A percentile compares a stretch with the other conserved stretches of the same genome.
These are phyloP conservation scores for Gallinago paraguaiae DNA, from an alignment of 2,113 vertebrate species.

Conservation along the genomic window DNA sequence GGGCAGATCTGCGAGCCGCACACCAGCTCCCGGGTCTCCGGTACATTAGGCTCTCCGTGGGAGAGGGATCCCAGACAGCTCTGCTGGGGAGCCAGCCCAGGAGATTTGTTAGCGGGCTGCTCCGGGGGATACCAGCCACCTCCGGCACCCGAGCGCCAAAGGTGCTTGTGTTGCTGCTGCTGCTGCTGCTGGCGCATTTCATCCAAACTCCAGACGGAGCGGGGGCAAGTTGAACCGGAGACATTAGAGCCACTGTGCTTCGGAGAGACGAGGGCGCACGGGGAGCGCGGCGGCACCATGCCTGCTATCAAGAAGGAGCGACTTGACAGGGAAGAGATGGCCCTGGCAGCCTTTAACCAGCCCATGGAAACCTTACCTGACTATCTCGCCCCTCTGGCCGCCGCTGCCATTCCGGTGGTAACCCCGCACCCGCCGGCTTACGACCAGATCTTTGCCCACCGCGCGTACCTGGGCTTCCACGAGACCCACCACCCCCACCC, in stretches of 20 bases:
- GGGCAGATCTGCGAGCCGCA: conserved; percentile 80
- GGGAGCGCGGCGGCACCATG: conserved; percentile 83
- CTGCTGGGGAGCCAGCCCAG: conserved; percentile 52
- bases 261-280: conserved; percentile 28
- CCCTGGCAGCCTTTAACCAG: conserved; percentile 89
- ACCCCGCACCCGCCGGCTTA: conserved; percentile 87
- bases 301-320: conserved; percentile 97
- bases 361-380: conserved; percentile 78
- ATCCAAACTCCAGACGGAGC: conserved; percentile 53
- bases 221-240: conserved; percentile 77
- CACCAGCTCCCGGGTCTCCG: conserved; percentile 48
- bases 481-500: conserved; percentile 79
- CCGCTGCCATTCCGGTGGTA: conserved; percentile 86
- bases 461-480: conserved; percentile 85
- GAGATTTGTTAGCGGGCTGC: conserved; percentile 44
- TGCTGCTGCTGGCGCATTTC: conserved; percentile 48
- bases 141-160: conserved; percentile 50
- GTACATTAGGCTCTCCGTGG: conserved; percentile 46
- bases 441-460: conserved; percentile 86
- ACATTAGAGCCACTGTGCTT: conserved; percentile 70
- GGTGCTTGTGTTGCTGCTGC: conserved; percentile 39
- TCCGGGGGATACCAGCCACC: conserved; percentile 46
- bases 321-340: conserved; percentile 91
- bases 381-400: conserved; percentile 88
- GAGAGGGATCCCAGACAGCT: conserved; percentile 52